phyloP scores from a whole-genome alignment of 2,888 invertebrate genomes.

The Iphiclides podalirius region DNA sequence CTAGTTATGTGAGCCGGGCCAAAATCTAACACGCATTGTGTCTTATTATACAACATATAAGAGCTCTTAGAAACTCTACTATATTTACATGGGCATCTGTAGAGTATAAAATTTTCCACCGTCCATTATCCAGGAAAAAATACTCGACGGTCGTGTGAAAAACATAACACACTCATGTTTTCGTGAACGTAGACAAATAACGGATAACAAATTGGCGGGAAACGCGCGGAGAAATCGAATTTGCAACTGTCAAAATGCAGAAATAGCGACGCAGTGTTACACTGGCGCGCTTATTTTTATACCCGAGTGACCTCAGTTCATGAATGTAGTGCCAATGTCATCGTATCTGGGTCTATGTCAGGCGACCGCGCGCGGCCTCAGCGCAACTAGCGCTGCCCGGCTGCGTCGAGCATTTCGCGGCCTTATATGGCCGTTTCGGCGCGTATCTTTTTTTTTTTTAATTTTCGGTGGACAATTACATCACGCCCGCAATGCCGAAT shows the following conservation, averaged over 20 bases:
- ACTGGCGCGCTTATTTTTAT: slow-evolving; percentile 67
- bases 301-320: slow-evolving; percentile 69
- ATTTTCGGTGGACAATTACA: not conserved
- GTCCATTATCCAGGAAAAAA: not conserved
- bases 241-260: slow-evolving; percentile 47
- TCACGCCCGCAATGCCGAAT: slow-evolving; percentile 2
- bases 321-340: slow-evolving; percentile 80
- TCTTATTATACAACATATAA: no score
- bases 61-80: no score
- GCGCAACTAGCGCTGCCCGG: slow-evolving; percentile 33
- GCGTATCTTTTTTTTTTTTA: not conserved
- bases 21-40: not conserved
- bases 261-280: slow-evolving; percentile 39
- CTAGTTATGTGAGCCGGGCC: not conserved
- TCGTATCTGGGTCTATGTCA: slow-evolving; percentile 77
- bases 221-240: slow-evolving; percentile 29
- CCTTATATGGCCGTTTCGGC: slow-evolving; percentile 41
- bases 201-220: not conserved
- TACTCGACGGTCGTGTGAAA: not conserved
- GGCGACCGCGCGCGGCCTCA: slow-evolving; percentile 57
- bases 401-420: slow-evolving; percentile 35
- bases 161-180: not conserved
- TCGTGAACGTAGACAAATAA: not conserved
- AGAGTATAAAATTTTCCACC: not conserved
- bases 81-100: no score